Conservation (phyloP, 2,797 vertebrate species). For the Dromococcyx pavoninus region DNA sequence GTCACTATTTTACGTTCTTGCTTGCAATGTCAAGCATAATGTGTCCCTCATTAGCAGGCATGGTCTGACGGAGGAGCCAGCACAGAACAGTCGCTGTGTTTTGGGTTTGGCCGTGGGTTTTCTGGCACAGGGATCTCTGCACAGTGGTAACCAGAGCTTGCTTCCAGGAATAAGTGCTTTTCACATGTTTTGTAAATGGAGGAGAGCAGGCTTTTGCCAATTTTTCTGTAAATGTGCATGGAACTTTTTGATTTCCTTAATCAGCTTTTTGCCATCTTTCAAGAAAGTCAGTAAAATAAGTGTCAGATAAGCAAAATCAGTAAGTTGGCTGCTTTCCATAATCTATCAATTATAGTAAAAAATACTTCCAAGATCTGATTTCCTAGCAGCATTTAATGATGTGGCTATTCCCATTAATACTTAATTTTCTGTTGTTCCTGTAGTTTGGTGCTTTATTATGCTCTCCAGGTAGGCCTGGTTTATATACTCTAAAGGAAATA, state of each 20-base stretch:
- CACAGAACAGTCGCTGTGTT: background rate
- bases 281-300: background rate
- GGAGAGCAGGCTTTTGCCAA: background rate
- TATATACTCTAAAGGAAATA: background rate
- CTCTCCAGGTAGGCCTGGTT: background rate
- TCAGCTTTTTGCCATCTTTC: background rate
- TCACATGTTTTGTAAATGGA: constrained; percentile 8
- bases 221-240: background rate
- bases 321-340: background rate
- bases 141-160: constrained; percentile 44
- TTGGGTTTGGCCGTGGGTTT: constrained; percentile 11
- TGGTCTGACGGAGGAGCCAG: background rate
- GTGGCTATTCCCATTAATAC: background rate
- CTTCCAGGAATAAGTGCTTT: constrained; percentile 46
- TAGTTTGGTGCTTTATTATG: background rate
- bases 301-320: background rate
- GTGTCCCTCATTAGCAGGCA: constrained; percentile 17
- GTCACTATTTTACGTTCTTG: background rate
- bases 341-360: background rate
- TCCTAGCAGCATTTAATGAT: background rate
- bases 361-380: background rate
- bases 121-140: background rate
- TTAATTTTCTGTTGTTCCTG: background rate
- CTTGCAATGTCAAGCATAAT: background rate
- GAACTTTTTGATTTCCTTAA: background rate